These are phyloP conservation scores for Lysandra bellargus DNA, from an alignment of 2,888 invertebrate genomes.

Conservation along the genomic window DNA sequence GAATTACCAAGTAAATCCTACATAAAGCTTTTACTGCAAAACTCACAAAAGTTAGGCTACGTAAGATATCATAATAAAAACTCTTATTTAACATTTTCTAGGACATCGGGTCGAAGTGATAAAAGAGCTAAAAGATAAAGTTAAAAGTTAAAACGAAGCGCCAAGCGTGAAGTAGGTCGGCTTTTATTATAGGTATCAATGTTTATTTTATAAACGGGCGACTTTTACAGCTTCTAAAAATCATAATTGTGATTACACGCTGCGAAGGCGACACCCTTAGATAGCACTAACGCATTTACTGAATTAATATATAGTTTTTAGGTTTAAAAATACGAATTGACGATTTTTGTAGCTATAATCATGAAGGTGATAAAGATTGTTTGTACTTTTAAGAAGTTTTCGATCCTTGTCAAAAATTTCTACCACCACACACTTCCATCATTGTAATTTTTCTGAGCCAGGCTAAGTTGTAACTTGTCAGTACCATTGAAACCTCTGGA, in stretches of 20 bases:
- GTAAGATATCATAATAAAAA: not conserved
- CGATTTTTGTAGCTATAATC: too few relatives aligned
- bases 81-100: slow-evolving; percentile 19
- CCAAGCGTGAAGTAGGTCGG: slow-evolving; percentile 11
- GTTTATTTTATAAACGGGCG: slow-evolving; percentile 22
- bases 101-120: slow-evolving; percentile 23
- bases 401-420: too few relatives aligned
- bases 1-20: not conserved
- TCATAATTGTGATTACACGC: not conserved
- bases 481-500: too few relatives aligned
- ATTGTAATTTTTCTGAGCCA: too few relatives aligned
- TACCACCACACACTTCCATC: too few relatives aligned
- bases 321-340: too few relatives aligned
- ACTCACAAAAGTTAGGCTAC: not conserved
- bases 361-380: too few relatives aligned
- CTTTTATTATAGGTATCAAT: slow-evolving; percentile 11
- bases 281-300: not conserved
- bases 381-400: too few relatives aligned
- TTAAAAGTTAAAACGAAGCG: slow-evolving; percentile 14
- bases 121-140: slow-evolving; percentile 30
- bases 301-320: not conserved
- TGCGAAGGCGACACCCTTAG: not conserved
- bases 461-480: too few relatives aligned
- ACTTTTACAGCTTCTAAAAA: slow-evolving; percentile 14
- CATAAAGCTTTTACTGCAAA: not conserved